Evolutionary conservation across 2,113 vertebrate species (phyloP).

Genomic region (Elanus axillaris): DNA sequence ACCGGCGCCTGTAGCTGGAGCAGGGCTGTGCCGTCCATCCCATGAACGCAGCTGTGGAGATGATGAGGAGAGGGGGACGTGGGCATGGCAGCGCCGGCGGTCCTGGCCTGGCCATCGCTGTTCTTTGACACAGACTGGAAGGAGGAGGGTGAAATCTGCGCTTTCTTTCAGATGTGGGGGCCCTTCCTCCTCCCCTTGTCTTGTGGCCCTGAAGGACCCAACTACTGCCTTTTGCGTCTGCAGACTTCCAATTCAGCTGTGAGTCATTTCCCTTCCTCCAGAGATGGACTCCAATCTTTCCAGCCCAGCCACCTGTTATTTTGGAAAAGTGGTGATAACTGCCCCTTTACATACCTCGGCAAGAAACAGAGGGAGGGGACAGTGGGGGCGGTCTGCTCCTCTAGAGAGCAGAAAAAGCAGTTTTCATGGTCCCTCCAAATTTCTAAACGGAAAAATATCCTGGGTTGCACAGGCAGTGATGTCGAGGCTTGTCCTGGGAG

Average conservation of each 20-base stretch:
- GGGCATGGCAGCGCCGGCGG: background rate
- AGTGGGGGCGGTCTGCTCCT: background rate
- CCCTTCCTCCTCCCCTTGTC: background rate
- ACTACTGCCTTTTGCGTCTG: background rate
- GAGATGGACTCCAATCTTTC: background rate
- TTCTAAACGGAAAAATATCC: background rate
- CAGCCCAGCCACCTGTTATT: background rate
- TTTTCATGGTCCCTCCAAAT: background rate
- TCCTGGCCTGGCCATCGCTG: rapidly evolving
- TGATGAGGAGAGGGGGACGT: background rate
- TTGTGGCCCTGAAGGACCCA: background rate
- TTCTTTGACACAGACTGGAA: background rate
- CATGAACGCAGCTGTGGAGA: background rate
- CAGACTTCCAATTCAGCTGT: background rate
- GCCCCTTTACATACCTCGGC: rapidly evolving
- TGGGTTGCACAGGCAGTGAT: background rate
- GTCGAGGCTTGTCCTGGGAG: background rate
- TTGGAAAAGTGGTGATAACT: background rate
- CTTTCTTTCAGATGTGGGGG: background rate
- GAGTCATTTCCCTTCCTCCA: background rate
- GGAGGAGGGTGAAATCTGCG: background rate
- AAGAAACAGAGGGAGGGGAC: background rate
- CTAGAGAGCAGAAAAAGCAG: background rate
- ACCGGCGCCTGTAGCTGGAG: background rate
- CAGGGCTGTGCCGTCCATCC: background rate